Conservation (phyloP, 2,113 vertebrate species). For the Perca fluviatilis region DNA sequence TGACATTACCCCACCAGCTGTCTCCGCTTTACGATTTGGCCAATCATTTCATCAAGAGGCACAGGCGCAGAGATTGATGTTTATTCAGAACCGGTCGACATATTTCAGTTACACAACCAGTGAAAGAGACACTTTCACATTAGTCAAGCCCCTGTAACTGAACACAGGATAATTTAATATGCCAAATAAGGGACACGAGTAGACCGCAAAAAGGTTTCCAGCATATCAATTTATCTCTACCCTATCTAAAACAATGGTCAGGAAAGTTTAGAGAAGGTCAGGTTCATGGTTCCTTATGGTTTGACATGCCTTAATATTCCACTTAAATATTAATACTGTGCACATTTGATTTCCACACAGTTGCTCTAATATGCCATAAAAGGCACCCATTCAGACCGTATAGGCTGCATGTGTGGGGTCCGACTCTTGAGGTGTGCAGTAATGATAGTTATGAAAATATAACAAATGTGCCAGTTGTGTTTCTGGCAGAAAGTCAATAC, state of each 20-base stretch:
- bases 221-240: constrained; percentile 70
- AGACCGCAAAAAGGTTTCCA: constrained; percentile 54
- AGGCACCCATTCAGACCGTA: constrained; percentile 67
- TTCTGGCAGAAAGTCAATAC: constrained; percentile 39
- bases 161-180: constrained; percentile 76
- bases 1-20: constrained; percentile 82
- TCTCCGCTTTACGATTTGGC: constrained; percentile 81
- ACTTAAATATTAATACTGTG: constrained; percentile 74
- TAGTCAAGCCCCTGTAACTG: constrained; percentile 73
- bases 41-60: constrained; percentile 77
- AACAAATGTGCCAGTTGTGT: constrained; percentile 49
- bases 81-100: constrained; percentile 83
- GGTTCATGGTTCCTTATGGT: constrained; percentile 66
- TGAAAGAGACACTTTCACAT: constrained; percentile 79
- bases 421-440: constrained; percentile 45
- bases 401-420: constrained; percentile 53
- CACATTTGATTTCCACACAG: constrained; percentile 72
- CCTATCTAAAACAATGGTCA: constrained; percentile 66
- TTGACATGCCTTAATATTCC: constrained; percentile 75
- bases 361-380: constrained; percentile 79
- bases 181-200: constrained; percentile 51
- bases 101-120: constrained; percentile 83
- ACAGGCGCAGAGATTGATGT: constrained; percentile 81
- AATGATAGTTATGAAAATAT: constrained; percentile 51
- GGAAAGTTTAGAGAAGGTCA: constrained; percentile 75